These are phyloP conservation scores for Limnephilus lunatus DNA, from an alignment of 2,888 invertebrate species.

Conservation along the genomic window DNA sequence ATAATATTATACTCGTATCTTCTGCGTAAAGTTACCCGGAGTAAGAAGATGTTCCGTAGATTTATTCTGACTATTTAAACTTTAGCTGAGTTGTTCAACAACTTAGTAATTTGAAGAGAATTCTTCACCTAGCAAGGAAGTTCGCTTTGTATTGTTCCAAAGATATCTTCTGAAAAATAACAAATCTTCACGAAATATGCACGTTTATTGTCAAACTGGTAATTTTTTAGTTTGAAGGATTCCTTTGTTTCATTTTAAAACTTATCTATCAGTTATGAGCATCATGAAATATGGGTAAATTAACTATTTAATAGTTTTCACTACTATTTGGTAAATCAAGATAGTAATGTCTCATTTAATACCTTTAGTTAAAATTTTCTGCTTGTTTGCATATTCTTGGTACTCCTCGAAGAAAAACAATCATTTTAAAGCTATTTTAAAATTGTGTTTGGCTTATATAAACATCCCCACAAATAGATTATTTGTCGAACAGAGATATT, in stretches of 20 bases:
- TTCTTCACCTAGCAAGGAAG: background rate
- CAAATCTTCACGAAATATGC: background rate
- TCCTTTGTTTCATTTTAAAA: background rate
- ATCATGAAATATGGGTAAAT: background rate
- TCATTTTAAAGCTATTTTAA: too few relatives aligned
- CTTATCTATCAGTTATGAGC: background rate
- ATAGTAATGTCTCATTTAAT: too few relatives aligned
- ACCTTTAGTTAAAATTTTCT: too few relatives aligned
- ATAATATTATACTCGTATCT: background rate
- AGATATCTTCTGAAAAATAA: background rate
- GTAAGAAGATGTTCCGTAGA: background rate
- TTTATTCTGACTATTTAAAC: background rate
- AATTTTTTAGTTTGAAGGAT: background rate
- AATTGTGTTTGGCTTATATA: too few relatives aligned
- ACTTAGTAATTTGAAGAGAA: constrained; percentile 30
- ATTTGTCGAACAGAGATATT: too few relatives aligned
- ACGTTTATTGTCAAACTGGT: background rate
- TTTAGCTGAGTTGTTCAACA: background rate
- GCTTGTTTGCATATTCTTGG: too few relatives aligned
- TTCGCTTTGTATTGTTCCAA: background rate
- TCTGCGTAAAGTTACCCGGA: background rate
- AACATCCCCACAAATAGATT: too few relatives aligned
- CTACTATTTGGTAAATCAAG: too few relatives aligned
- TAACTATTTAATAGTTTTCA: background rate
- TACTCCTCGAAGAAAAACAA: too few relatives aligned